These are phyloP conservation scores for Melitaea cinxia DNA, from an alignment of 1,140 invertebrate genomes.

Conservation along the genomic window DNA sequence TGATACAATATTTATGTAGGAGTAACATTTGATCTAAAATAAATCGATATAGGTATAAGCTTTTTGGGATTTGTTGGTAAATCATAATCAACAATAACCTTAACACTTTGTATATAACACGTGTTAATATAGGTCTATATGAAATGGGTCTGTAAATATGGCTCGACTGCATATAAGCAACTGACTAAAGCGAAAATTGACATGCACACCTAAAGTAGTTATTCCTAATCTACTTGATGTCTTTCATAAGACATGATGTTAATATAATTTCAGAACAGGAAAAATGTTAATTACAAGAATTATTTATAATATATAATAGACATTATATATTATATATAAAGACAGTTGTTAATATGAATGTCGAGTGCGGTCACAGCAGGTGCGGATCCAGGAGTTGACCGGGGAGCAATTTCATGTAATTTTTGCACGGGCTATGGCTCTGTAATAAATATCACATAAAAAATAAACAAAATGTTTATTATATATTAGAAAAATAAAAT, in stretches of 20 bases:
- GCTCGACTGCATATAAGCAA: constrained; percentile 27
- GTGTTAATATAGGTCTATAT: background rate
- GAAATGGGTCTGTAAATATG: constrained; percentile 20
- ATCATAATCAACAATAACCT: background rate
- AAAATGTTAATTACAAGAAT: no score
- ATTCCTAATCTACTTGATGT: no score
- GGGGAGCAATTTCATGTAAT: background rate
- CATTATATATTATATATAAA: background rate
- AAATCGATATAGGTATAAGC: background rate
- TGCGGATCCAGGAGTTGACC: background rate
- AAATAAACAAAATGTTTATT: no score
- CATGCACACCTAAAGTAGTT: no score
- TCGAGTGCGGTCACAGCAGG: constrained; percentile 13
- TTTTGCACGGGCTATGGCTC: no score
- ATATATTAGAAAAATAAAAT: no score
- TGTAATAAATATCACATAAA: no score
- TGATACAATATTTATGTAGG: background rate
- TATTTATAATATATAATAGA: no score
- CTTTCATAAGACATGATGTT: no score
- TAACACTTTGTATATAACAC: constrained; percentile 21
- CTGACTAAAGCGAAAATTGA: background rate
- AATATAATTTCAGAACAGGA: no score
- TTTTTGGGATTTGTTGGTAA: background rate
- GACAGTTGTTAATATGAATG: constrained; percentile 29
- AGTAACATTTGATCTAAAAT: background rate